Evolutionary conservation across 2,113 vertebrate species (phyloP), one percentile per base, ranked within the genome.

Genomic region (Leucopsar rothschildi): DNA sequence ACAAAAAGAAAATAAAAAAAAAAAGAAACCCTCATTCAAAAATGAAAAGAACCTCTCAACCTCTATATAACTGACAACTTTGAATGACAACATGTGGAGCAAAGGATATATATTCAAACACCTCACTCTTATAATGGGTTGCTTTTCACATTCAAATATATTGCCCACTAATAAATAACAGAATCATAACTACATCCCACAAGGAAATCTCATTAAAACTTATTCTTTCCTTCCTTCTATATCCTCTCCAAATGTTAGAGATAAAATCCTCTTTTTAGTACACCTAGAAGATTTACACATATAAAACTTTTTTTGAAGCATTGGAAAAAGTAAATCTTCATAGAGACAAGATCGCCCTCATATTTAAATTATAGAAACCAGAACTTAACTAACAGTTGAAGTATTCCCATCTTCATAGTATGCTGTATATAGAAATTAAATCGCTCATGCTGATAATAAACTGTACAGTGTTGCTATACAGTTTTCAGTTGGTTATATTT

Each of bases 171-270:
- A 94, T 92, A 96, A 95, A 96, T 93, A 95, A 45, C 50, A 94
- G 73, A 92, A 95, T 86, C 84, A 76, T 93, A 80, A 95, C 88
- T 56, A 77, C 53, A 89, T 91, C 59, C 84, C 78, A 94, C 44
- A 96, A 95, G 76, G 82, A 95, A 92, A 94, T 88, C 84, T 94
- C 87, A 95, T 95, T 92, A 96, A 90, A 95, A 80, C 55, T 77
- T 87, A 85, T 73, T 84, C 70, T 88, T 73, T 45, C 63, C 47
- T 73, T 91, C 82, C 53, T 82, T 95, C 75, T 82, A 25, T 45
- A 28, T 87, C 61, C 21, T 72, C 84, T 89, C 70, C 73, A 95
- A 96, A 91, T 94, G 71, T 85, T 90, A 95, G 71, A 85, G 55
- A 73, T 65, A 95, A 95, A 83, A 94, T 69, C 45, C 81, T 69